Conservation (phyloP, 2,888 invertebrate genomes). For the Azorinus chamasolen region DNA sequence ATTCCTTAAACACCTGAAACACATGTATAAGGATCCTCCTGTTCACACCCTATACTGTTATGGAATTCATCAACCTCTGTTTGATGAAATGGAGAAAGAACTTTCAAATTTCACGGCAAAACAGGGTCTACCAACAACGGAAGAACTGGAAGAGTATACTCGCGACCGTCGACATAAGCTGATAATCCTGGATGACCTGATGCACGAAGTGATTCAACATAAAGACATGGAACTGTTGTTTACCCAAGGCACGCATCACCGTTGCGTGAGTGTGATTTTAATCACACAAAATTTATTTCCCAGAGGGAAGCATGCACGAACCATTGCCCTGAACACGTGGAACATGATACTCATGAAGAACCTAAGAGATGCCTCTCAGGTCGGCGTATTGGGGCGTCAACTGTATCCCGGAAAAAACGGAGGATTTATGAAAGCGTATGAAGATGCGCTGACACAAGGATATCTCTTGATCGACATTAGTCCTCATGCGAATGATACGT, state of each 20-base stretch:
- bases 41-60: constrained; percentile 37
- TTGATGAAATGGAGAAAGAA: constrained; percentile 37
- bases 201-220: constrained; percentile 25
- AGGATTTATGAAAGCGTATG: constrained; percentile 22
- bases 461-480: not conserved
- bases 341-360: not conserved
- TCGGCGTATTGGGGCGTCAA: too few species aligned
- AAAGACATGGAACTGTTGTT: constrained; percentile 20
- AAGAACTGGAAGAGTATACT: constrained; percentile 39
- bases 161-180: constrained; percentile 18
- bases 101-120: too few species aligned
- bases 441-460: not conserved
- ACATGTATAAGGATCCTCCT: constrained; percentile 43
- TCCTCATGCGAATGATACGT: constrained; percentile 8
- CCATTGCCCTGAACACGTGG: constrained; percentile 16
- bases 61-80: constrained; percentile 42
- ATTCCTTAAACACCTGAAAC: constrained; percentile 44
- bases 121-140: too few species aligned
- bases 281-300: constrained; percentile 16
- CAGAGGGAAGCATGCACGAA: too few species aligned
- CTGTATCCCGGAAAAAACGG: constrained; percentile 12
- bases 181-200: constrained; percentile 42
- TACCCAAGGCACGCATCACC: constrained; percentile 7
- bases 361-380: too few species aligned
- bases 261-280: constrained; percentile 15